phyloP scores from a whole-genome alignment of 2,888 invertebrate genomes.

The Melipona bicolor region DNA sequence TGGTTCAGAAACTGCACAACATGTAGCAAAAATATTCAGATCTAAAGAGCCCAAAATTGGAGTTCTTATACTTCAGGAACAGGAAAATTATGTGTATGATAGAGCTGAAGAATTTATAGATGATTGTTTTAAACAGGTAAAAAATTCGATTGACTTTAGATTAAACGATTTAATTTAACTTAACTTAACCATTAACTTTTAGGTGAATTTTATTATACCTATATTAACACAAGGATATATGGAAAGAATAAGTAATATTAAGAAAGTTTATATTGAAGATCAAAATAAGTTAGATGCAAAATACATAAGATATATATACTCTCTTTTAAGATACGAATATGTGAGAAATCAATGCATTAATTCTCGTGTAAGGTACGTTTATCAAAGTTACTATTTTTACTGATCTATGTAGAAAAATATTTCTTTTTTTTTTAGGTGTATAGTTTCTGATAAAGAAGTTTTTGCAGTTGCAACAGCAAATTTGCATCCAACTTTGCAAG shows the following conservation, averaged over 20 bases:
- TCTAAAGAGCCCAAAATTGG: constrained; percentile 81
- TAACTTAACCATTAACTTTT: constrained; percentile 64
- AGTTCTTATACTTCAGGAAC: constrained; percentile 84
- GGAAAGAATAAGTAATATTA: constrained; percentile 84
- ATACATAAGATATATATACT: constrained; percentile 77
- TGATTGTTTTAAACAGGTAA: constrained; percentile 86
- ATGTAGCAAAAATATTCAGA: constrained; percentile 85
- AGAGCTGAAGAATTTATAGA: constrained; percentile 86
- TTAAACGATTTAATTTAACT: constrained; percentile 10
- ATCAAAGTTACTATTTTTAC: constrained; percentile 20
- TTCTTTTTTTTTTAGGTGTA: constrained; percentile 70
- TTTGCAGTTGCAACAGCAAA: constrained; percentile 63
- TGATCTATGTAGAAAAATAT: background rate
- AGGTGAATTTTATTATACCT: constrained; percentile 86
- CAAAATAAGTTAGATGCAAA: constrained; percentile 71
- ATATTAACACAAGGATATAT: constrained; percentile 86
- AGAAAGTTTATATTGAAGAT: constrained; percentile 60
- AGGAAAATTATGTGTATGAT: constrained; percentile 85
- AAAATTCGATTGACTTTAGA: background rate
- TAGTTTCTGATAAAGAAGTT: constrained; percentile 75
- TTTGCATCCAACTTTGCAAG: constrained; percentile 78
- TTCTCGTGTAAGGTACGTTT: constrained; percentile 74
- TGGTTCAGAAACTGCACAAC: constrained; percentile 84
- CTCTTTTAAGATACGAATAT: constrained; percentile 76
- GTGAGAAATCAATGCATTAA: constrained; percentile 73